phyloP scores from a whole-genome alignment of 92 coral and sea anemone species.

The Zoanthus gigantus region DNA sequence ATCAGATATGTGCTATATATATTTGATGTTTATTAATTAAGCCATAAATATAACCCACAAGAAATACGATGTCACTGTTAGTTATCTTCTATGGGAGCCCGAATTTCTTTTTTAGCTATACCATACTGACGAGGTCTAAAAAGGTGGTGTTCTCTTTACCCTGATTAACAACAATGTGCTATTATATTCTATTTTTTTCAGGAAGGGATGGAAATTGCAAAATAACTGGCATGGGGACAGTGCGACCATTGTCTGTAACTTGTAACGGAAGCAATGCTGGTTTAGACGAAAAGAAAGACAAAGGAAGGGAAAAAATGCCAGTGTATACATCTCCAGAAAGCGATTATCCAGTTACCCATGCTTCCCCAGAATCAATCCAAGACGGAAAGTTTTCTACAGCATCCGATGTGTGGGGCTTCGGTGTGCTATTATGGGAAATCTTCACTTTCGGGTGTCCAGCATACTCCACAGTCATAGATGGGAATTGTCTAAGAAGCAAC shows the following conservation, averaged over 20 bases:
- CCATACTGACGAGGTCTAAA: too few relatives aligned
- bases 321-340: background rate
- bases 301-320: background rate
- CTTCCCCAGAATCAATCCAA: constrained; percentile 8
- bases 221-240: constrained; percentile 7
- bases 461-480: background rate
- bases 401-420: constrained; percentile 8
- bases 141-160: too few relatives aligned
- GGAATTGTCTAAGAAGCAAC: background rate
- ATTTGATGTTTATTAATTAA: too few relatives aligned
- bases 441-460: constrained; percentile 27
- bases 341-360: constrained; percentile 36
- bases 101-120: too few relatives aligned
- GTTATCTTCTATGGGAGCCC: too few relatives aligned
- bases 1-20: too few relatives aligned
- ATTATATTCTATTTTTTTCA: too few relatives aligned
- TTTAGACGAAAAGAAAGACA: background rate
- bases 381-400: constrained; percentile 19
- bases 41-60: too few relatives aligned
- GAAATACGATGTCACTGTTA: too few relatives aligned
- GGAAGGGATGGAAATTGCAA: background rate
- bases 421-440: constrained; percentile 33
- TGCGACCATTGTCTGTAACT: background rate
- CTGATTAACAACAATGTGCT: too few relatives aligned
- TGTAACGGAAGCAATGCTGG: background rate